phyloP scores from a whole-genome alignment of 1,140 invertebrate species.

The Drosophila eugracilis region DNA sequence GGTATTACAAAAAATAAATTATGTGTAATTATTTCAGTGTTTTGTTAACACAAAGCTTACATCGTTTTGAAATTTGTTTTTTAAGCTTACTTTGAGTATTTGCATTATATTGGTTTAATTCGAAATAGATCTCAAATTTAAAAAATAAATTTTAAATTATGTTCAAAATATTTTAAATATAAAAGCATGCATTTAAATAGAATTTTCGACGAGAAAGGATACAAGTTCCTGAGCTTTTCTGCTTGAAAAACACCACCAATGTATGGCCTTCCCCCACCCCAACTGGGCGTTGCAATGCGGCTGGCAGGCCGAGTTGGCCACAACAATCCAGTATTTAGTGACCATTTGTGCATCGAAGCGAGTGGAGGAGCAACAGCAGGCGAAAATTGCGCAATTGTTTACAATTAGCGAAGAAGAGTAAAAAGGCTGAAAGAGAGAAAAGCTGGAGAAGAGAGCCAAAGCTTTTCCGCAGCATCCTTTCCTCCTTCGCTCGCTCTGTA shows the following conservation, averaged over 20 bases:
- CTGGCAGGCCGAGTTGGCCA: constrained; percentile 48
- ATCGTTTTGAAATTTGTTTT: too few relatives aligned
- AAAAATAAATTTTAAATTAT: background rate
- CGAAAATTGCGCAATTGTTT: constrained; percentile 67
- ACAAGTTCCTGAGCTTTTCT: constrained; percentile 4
- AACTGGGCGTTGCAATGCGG: constrained; percentile 31
- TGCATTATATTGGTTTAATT: background rate
- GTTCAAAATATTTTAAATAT: background rate
- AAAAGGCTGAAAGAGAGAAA: constrained; percentile 28
- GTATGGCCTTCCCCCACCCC: constrained; percentile 5
- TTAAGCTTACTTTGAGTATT: too few relatives aligned
- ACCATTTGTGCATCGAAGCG: constrained; percentile 63
- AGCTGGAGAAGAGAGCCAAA: constrained; percentile 26
- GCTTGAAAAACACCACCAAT: constrained; percentile 20
- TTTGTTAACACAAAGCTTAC: too few relatives aligned
- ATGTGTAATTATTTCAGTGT: too few relatives aligned
- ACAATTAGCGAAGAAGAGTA: constrained; percentile 27
- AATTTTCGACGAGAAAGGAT: background rate
- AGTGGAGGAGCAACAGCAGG: constrained; percentile 34
- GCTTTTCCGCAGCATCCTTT: constrained; percentile 53
- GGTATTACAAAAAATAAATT: too few relatives aligned
- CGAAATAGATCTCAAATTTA: too few relatives aligned
- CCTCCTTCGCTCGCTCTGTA: constrained; percentile 19
- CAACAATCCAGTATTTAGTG: constrained; percentile 55
- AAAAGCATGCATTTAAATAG: background rate